A percentile compares a stretch with the other conserved stretches of the same genome.
Evolutionary conservation across 2,888 invertebrate species (phyloP).

Genomic region (Empis stercorea): DNA sequence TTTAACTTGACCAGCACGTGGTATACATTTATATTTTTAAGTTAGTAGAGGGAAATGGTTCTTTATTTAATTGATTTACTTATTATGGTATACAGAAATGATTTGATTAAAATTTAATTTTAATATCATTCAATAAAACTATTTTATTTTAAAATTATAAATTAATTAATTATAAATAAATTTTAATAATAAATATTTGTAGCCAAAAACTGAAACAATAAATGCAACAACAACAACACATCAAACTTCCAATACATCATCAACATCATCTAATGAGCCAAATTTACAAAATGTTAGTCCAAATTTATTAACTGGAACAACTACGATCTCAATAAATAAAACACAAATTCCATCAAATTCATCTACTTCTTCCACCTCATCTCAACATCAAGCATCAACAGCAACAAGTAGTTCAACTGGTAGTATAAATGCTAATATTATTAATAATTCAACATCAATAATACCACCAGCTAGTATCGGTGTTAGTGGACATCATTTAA

Average conservation of each 20-base stretch:
- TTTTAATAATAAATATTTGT: conserved; percentile 12
- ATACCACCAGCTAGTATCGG: conserved; percentile 7
- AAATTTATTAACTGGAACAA: conserved; percentile 12
- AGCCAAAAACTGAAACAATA: conserved; percentile 30
- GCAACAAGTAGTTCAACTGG: not conserved
- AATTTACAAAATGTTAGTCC: conserved; percentile 20
- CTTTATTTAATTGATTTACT: no score
- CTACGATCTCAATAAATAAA: not conserved
- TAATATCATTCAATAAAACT: no score
- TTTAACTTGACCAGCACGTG: no score
- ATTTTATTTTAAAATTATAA: no score
- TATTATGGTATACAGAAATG: no score
- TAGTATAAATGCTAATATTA: not conserved
- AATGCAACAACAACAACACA: conserved; percentile 14
- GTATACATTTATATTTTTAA: no score
- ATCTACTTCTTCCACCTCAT: conserved; percentile 10
- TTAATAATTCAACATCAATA: conserved; percentile 5
- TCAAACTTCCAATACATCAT: conserved; percentile 24
- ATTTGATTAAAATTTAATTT: no score
- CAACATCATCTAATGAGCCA: conserved; percentile 16
- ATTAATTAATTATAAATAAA: no score
- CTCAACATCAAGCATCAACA: not conserved
- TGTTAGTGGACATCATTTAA: no score
- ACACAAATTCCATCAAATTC: conserved; percentile 1
- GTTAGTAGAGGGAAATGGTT: no score